Conservation (phyloP, 2,113 vertebrate genomes). For the Etheostoma cragini region DNA sequence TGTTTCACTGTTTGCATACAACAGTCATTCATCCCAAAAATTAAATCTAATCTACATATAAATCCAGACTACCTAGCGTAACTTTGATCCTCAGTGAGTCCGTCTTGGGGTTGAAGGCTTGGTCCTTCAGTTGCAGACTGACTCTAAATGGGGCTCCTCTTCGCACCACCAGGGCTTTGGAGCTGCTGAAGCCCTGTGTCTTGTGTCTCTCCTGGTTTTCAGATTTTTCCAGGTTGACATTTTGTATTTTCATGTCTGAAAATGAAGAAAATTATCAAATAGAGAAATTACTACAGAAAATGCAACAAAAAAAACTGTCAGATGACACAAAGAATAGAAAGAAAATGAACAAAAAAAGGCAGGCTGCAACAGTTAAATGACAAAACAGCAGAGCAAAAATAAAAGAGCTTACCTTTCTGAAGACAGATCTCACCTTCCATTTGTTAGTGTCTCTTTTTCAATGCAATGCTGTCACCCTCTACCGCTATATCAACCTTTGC, state of each 20-base stretch:
- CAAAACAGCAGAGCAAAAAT: neutral
- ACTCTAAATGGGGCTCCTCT: slow-evolving; percentile 78
- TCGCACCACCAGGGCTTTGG: slow-evolving; percentile 77
- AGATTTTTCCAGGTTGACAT: slow-evolving; percentile 62
- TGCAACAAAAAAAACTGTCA: neutral
- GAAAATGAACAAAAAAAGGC: neutral
- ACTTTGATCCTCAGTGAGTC: slow-evolving; percentile 72
- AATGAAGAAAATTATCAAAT: neutral
- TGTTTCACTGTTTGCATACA: neutral
- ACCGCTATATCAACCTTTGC: slow-evolving; percentile 57
- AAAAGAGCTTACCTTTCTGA: neutral
- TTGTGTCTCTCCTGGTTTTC: slow-evolving; percentile 74
- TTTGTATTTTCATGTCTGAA: slow-evolving; percentile 62
- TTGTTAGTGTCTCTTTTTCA: slow-evolving; percentile 11
- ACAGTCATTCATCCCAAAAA: neutral
- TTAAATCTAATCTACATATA: neutral
- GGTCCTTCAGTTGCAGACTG: slow-evolving; percentile 57
- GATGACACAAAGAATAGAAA: neutral
- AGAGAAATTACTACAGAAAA: neutral
- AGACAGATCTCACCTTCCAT: slow-evolving; percentile 77
- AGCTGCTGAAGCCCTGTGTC: slow-evolving; percentile 68
- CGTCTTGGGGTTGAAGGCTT: slow-evolving; percentile 58
- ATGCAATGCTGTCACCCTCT: neutral
- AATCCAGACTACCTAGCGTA: slow-evolving; percentile 66
- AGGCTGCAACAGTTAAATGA: neutral